Base-by-base conservation (phyloP, 2,113 vertebrate species). In the Laticauda laticaudata region DNA sequence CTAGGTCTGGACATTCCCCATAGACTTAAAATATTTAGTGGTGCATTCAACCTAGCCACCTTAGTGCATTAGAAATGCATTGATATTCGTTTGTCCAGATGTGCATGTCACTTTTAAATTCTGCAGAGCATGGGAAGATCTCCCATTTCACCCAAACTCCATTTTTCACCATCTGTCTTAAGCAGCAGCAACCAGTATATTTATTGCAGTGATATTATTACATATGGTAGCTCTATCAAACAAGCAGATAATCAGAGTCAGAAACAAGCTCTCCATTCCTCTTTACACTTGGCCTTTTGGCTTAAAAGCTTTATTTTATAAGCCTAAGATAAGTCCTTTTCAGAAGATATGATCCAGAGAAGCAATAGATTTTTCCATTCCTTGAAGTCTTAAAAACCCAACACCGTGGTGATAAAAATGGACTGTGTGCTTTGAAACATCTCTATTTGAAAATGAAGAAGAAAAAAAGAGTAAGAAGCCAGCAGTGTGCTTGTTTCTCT, bases 331-430 rank as follows among this genome's bases (percentile, higher is more conserved):
- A 90, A 93, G 81, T 90, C 92, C 56, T 87, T 64, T 85, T 90
- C n/a, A 56, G 87, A 94, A 95, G 85, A 95, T 93, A 92, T 93
- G 90, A 94, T 86, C 23, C 45, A 34, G 55, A 95, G 53, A 86
- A 90, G 92, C 69, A 95, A 54, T 81, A 94, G 94, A 95, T 95
- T 96, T 81, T 90, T 93, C 88, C 89, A 61, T 93, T 86, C 45
- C 81, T 93, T 90, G 57, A 87, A 90, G 81, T 90, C 89, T 90
- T 90, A 90, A 90, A 96, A 96, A 94, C 96, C 96, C 94, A 96
- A 96, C 94, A 96, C 90, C 61, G n/a, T 90, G 94, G 94, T 94
- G 95, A 96, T 93, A 94, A 95, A 81, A 96, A 95, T 89, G 90
- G 91, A 87, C 34, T 55, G 1, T 87, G 51, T 90, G 91, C 94